A percentile compares a stretch with the other conserved stretches of the same genome.
These are phyloP conservation scores for Halocynthia roretzi DNA, from an alignment of 23 tunicate species.

Conservation along the genomic window DNA sequence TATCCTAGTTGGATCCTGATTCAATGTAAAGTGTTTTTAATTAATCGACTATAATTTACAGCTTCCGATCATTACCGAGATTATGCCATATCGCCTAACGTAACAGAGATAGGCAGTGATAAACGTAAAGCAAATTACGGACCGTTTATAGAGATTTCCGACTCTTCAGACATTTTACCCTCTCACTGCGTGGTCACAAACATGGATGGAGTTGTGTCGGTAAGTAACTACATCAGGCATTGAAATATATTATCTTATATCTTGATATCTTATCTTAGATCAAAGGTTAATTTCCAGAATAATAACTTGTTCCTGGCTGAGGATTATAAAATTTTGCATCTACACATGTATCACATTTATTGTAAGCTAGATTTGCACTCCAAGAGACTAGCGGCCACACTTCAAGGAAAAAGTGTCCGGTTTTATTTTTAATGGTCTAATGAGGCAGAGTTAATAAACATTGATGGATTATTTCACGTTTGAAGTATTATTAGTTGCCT, in stretches of 20 bases:
- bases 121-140: conserved; percentile 35
- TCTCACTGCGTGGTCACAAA: conserved; percentile 71
- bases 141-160: conserved; percentile 45
- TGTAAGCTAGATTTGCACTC: too few relatives aligned
- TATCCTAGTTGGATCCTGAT: too few relatives aligned
- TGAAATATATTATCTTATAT: too few relatives aligned
- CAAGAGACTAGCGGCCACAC: too few relatives aligned
- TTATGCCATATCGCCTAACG: conserved; percentile 54
- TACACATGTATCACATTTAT: neutral
- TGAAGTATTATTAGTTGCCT: too few relatives aligned
- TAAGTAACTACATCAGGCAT: conserved; percentile 12
- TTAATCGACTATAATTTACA: neutral
- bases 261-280: neutral
- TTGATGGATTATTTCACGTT: too few relatives aligned
- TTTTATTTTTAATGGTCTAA: too few relatives aligned
- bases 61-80: conserved; percentile 22
- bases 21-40: too few relatives aligned
- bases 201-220: conserved; percentile 88
- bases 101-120: conserved; percentile 74
- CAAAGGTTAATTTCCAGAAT: too few relatives aligned
- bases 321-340: neutral
- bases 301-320: too few relatives aligned
- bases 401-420: too few relatives aligned
- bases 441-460: too few relatives aligned
- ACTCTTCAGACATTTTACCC: conserved; percentile 21